Evolutionary conservation across 2,113 vertebrate species (phyloP).

Genomic region (Xerus inauris): DNA sequence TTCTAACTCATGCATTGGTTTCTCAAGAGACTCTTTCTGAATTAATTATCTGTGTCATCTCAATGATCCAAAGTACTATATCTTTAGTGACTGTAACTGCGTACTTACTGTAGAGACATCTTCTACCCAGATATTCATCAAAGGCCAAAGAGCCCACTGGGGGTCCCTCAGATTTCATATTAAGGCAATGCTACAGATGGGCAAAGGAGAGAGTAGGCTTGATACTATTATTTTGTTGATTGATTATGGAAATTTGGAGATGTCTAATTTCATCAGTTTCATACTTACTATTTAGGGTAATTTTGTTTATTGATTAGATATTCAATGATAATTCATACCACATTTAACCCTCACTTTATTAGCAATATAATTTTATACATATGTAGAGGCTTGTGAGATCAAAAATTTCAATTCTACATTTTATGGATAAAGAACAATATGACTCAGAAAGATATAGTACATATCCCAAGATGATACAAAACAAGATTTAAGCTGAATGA

Average conservation of each 20-base stretch:
- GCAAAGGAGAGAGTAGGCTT: neutral
- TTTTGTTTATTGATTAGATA: neutral
- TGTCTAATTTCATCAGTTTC: neutral
- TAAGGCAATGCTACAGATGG: neutral
- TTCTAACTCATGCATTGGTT: neutral
- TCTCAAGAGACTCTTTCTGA: conserved; percentile 19
- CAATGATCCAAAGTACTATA: conserved; percentile 25
- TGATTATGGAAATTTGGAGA: neutral
- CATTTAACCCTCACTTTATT: neutral
- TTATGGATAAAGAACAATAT: neutral
- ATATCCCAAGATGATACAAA: neutral
- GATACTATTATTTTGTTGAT: neutral
- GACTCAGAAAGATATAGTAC: neutral
- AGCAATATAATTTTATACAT: neutral
- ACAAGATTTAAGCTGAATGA: neutral
- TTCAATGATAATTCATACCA: neutral
- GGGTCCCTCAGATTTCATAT: neutral
- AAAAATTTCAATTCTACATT: neutral
- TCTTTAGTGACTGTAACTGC: neutral
- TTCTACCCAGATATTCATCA: neutral
- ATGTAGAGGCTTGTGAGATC: neutral
- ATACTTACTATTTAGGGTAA: neutral
- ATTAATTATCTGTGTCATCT: conserved; percentile 53
- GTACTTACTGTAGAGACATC: neutral
- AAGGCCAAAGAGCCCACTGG: neutral